Conservation (phyloP, 2,797 vertebrate species). For the Philypnodon macrostomus region DNA sequence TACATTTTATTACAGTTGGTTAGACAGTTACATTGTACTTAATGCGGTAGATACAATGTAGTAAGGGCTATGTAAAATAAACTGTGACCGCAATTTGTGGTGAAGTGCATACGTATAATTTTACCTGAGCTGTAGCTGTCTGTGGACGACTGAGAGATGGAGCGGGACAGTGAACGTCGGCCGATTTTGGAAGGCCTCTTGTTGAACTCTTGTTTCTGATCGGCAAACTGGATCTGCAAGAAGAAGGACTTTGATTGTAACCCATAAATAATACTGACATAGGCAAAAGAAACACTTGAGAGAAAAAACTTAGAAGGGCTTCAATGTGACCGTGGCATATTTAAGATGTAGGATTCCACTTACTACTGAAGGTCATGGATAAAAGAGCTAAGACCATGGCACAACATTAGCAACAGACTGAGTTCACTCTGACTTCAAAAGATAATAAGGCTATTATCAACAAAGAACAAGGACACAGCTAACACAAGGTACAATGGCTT, state of each 20-base stretch:
- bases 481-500: constrained; percentile 22
- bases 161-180: constrained; percentile 94
- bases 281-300: no score
- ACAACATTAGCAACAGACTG: background rate
- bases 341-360: no score
- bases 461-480: constrained; percentile 14
- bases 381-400: background rate
- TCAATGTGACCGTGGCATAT: background rate
- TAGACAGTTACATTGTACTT: no score
- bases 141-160: constrained; percentile 98
- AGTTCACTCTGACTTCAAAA: constrained; percentile 30
- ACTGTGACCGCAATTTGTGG: no score
- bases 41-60: no score
- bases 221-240: constrained; percentile 94
- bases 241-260: no score
- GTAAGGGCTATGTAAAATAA: no score
- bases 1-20: no score
- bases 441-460: constrained; percentile 40
- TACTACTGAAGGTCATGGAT: background rate
- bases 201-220: constrained; percentile 98
- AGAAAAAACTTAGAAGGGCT: no score
- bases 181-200: constrained; percentile 96
- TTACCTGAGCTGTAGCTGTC: constrained; percentile 99
- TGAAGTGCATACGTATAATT: background rate
- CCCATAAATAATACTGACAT: no score